Evolutionary conservation across 2,113 vertebrate species (phyloP).

Genomic region (Perccottus glenii): DNA sequence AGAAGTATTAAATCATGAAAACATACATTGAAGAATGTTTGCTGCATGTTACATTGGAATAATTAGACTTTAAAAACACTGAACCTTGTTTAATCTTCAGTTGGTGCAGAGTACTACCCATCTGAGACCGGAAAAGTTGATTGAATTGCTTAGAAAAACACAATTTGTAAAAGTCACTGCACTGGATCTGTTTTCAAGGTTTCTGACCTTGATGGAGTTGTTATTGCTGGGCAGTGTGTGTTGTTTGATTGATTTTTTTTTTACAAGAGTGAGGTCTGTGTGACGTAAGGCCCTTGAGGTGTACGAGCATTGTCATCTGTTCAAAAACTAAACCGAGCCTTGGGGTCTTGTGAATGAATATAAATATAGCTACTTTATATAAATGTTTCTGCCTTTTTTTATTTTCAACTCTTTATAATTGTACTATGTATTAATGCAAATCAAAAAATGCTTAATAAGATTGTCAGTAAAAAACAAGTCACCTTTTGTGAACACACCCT

Average conservation of each 20-base stretch:
- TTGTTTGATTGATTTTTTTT: constrained; percentile 15
- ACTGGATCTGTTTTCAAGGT: constrained; percentile 12
- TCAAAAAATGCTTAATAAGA: no score
- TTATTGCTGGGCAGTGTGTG: not conserved
- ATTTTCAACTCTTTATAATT: no score
- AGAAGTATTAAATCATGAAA: no score
- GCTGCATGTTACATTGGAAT: no score
- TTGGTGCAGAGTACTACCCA: no score
- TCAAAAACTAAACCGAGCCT: not conserved
- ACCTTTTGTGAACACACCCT: no score
- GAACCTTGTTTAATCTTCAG: no score
- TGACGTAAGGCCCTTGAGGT: constrained; percentile 10
- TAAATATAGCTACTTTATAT: constrained; percentile 4
- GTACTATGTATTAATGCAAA: no score
- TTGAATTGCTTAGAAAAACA: not conserved
- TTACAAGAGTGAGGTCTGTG: not conserved
- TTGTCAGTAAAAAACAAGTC: no score
- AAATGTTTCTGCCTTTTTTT: no score
- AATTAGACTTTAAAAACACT: no score
- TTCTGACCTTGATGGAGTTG: constrained; percentile 16
- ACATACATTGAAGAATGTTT: no score
- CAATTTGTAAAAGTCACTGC: not conserved
- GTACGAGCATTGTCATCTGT: constrained; percentile 25
- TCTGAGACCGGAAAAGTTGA: not conserved
- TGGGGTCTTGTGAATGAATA: constrained; percentile 13